A percentile compares a stretch with the other conserved stretches of the same genome.
phyloP scores from a whole-genome alignment of 2,113 vertebrate species.

The Coptodon rendalli region DNA sequence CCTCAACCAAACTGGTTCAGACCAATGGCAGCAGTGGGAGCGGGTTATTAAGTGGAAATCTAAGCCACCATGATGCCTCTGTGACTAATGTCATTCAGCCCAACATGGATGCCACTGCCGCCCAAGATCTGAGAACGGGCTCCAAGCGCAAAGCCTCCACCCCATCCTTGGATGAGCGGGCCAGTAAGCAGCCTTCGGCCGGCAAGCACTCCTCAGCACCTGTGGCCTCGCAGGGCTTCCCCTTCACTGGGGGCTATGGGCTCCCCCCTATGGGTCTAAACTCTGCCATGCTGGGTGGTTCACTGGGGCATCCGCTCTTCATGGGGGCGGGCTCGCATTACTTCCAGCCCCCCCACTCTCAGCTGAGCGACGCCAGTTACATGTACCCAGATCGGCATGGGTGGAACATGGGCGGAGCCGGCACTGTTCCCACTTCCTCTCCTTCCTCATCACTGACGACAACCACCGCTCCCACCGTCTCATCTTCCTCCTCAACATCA shows the following conservation, averaged over 20 bases:
- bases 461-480: constrained; percentile 27
- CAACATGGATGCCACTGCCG: constrained; percentile 55
- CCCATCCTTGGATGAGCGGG: constrained; percentile 68
- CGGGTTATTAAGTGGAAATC: neutral
- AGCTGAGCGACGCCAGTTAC: constrained; percentile 81
- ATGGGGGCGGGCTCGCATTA: constrained; percentile 82
- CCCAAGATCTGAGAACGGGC: constrained; percentile 78
- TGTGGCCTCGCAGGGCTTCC: constrained; percentile 79
- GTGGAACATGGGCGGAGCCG: constrained; percentile 4
- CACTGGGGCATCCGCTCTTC: constrained; percentile 82
- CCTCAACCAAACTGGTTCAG: constrained; percentile 30
- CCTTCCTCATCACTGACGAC: constrained; percentile 78
- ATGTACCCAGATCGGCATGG: constrained; percentile 81
- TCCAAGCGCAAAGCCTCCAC: constrained; percentile 81
- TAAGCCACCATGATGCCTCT: constrained; percentile 16
- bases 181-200: constrained; percentile 74
- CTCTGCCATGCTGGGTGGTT: constrained; percentile 79
- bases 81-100: constrained; percentile 43
- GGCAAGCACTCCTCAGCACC: constrained; percentile 72
- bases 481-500: constrained; percentile 73
- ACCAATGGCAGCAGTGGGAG: constrained; percentile 19
- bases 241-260: constrained; percentile 79
- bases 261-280: constrained; percentile 83
- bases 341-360: constrained; percentile 78
- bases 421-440: constrained; percentile 60